phyloP scores from a whole-genome alignment of 2,113 vertebrate species.

The Microtus pennsylvanicus region DNA sequence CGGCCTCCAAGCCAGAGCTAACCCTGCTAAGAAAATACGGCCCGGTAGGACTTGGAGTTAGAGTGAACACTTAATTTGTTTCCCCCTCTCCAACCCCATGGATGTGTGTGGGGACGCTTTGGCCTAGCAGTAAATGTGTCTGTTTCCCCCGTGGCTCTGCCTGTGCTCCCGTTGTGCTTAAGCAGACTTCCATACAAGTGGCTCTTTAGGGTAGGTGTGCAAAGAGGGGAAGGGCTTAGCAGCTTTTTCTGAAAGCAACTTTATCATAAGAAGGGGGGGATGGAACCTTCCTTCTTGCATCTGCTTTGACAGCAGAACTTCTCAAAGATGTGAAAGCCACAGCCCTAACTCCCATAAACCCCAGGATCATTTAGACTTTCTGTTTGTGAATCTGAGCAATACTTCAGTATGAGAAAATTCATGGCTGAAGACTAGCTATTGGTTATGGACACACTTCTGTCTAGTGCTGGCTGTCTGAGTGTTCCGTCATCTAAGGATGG shows the following conservation, averaged over 20 bases:
- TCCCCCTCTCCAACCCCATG: neutral
- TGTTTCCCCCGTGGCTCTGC: neutral
- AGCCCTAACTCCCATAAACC: neutral
- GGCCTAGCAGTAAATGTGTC: neutral
- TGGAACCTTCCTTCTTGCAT: too few relatives aligned
- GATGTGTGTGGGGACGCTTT: neutral
- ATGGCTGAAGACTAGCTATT: neutral
- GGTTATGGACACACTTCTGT: neutral
- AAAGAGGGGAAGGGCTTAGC: neutral
- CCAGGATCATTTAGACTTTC: neutral
- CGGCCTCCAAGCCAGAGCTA: neutral
- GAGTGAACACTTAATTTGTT: neutral
- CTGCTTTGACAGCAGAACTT: neutral
- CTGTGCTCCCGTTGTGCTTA: neutral
- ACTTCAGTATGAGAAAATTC: neutral
- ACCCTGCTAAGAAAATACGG: neutral
- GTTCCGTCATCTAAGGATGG: neutral
- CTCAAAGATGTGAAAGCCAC: neutral
- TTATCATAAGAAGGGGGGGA: neutral
- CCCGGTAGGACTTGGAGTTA: neutral
- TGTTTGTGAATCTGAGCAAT: neutral
- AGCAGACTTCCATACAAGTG: neutral
- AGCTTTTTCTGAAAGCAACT: neutral
- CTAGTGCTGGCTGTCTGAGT: neutral
- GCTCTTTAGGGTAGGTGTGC: neutral